Conservation (phyloP, 2,113 vertebrate species). For the Chamaetylas fuelleborni region DNA sequence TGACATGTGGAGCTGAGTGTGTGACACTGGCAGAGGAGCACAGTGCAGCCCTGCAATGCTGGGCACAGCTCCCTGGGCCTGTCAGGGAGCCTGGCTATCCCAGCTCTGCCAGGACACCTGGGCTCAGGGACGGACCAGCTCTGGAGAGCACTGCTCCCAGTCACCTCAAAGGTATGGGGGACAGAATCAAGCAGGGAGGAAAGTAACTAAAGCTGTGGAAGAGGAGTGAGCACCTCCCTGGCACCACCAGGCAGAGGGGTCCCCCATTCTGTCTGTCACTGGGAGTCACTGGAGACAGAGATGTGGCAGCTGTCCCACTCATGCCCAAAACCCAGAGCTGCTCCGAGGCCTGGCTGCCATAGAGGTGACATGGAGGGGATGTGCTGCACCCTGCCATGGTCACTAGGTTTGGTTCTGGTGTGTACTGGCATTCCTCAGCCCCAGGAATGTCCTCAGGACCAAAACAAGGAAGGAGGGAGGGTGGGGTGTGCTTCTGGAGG, state of each 20-base stretch:
- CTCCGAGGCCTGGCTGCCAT: background rate
- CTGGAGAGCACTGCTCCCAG: accelerated
- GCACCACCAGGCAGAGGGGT: background rate
- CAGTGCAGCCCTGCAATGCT: accelerated
- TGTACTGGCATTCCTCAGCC: background rate
- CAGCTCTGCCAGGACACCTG: background rate
- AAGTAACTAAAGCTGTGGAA: background rate
- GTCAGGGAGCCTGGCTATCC: accelerated
- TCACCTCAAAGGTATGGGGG: background rate
- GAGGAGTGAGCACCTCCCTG: background rate
- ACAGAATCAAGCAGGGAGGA: background rate
- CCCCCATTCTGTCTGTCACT: background rate
- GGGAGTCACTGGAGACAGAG: background rate
- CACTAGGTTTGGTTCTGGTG: background rate
- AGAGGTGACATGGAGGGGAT: accelerated
- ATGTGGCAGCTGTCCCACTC: background rate
- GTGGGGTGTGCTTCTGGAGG: background rate
- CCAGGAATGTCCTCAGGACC: accelerated
- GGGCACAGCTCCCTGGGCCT: background rate
- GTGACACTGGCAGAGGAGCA: accelerated
- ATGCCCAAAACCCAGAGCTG: background rate
- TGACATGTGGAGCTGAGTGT: accelerated
- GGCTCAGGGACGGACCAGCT: background rate
- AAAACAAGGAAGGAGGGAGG: accelerated
- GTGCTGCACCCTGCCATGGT: accelerated